Evolutionary conservation across 1,140 invertebrate genomes (phyloP), one percentile per base, ranked within the genome.

Genomic region (Lysiphlebus fabarum): DNA sequence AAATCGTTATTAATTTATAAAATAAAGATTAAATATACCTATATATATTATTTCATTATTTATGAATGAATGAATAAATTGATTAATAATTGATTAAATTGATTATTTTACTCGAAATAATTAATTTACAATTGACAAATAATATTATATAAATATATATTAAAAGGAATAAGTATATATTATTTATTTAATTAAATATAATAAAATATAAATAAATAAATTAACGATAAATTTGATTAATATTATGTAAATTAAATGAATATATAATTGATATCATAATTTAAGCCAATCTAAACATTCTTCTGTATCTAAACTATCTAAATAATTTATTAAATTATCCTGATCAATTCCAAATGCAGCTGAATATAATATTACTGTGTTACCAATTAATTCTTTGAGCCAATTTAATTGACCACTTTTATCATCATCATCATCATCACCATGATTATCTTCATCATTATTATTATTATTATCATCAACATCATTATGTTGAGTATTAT

Each of bases 341-440:
- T 77, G 75, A 56, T 68, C 65, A 51, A 67, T 57, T 1, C 73
- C 73, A 40, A 56, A 63, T 5, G 70, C 69, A 1, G 67, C 62
- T 4, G 73, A 76, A 56, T 77, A 76, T n/a, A 74, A 58, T n/a
- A 74, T 42, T 1, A 69, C 67, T 6, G 74, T 70, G 40, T 73
- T 66, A 40, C 71, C 65, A 6, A 77, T 61, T 8, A 77, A 61
- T 43, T 72, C 67, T 41, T 69, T 61, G 11, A 75, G 51, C 14
- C 62, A 63, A n/a, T 69, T 61, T 14, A 43, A 44, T 9, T 59
- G 59, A 37, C 11, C 7, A 14, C 17, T 40, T 10, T 44, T 49
- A 36, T 58, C 34, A 34, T 58, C 38, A 10, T 60, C 53, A 33
- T 12, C 36, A 11, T 49, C 17, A n/a, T 11, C 12, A n/a, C 7